These are phyloP conservation scores for Stichopus horrens DNA, from an alignment of 53 echinoderm and acorn worm species.

Conservation along the genomic window DNA sequence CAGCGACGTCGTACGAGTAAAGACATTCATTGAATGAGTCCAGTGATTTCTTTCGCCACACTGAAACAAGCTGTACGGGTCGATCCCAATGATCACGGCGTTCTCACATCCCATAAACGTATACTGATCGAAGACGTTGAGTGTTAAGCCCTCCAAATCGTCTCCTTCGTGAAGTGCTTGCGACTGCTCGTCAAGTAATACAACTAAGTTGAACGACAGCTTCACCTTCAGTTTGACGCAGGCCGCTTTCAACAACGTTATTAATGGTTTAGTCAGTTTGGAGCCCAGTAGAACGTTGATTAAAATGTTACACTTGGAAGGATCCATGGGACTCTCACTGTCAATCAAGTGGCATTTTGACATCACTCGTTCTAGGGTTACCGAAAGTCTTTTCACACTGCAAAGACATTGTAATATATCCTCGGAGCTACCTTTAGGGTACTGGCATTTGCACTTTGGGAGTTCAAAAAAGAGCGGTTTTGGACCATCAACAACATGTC, in stretches of 20 bases:
- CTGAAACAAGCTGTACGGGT: slow-evolving; percentile 21
- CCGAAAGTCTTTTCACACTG: neutral
- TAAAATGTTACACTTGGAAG: neutral
- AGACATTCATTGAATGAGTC: slow-evolving; percentile 7
- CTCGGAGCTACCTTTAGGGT: neutral
- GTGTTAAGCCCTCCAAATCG: neutral
- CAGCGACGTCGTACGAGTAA: slow-evolving; percentile 14
- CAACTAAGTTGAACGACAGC: neutral
- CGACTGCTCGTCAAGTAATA: neutral
- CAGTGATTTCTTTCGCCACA: slow-evolving; percentile 26
- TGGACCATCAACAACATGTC: slow-evolving; percentile 20
- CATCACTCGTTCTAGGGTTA: neutral
- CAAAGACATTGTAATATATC: neutral
- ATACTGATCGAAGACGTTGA: slow-evolving; percentile 15
- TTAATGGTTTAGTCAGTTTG: neutral
- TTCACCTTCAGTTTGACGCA: neutral
- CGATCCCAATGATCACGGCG: slow-evolving; percentile 14
- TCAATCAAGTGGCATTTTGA: neutral
- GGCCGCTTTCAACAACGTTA: neutral
- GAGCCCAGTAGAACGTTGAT: neutral
- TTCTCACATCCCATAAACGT: slow-evolving; percentile 20
- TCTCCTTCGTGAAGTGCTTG: neutral
- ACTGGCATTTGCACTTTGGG: neutral
- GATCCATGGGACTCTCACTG: neutral
- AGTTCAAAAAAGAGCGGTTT: slow-evolving; percentile 27